A percentile compares a stretch with the other conserved stretches of the same genome.
Evolutionary conservation across 2,888 invertebrate species (phyloP).

Genomic region (Microctonus brassicae): DNA sequence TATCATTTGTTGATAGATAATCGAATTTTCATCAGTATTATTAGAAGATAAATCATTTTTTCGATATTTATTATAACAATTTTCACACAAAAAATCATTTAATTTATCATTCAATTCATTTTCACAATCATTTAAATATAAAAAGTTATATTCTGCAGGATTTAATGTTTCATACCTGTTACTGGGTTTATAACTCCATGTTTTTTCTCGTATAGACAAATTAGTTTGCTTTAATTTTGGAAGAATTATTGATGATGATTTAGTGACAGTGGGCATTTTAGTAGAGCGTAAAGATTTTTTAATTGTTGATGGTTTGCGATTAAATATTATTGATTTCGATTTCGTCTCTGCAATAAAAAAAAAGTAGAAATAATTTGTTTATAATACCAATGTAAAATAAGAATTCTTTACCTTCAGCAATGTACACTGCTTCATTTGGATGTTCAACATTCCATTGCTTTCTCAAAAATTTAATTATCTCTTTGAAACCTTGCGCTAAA

Average conservation of each 20-base stretch:
- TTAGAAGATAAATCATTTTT: slow-evolving; percentile 5
- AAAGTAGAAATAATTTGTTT: not conserved
- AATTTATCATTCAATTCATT: not conserved
- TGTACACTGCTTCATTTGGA: slow-evolving; percentile 55
- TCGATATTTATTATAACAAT: not conserved
- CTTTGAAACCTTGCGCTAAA: slow-evolving; percentile 71
- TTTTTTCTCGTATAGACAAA: slow-evolving; percentile 47
- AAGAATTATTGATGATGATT: slow-evolving; percentile 27
- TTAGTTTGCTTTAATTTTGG: slow-evolving; percentile 31
- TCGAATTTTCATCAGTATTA: slow-evolving; percentile 7
- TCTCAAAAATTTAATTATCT: slow-evolving; percentile 67
- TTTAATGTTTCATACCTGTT: slow-evolving; percentile 56
- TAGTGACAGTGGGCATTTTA: slow-evolving; percentile 30
- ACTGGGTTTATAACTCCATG: slow-evolving; percentile 57
- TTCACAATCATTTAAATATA: not conserved
- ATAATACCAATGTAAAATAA: not conserved
- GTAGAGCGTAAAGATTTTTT: slow-evolving; percentile 32
- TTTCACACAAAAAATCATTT: not conserved
- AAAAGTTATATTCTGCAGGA: not conserved
- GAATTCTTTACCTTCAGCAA: slow-evolving; percentile 32
- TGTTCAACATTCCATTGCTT: slow-evolving; percentile 63
- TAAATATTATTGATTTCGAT: slow-evolving; percentile 54
- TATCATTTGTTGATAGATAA: slow-evolving; percentile 20
- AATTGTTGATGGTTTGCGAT: slow-evolving; percentile 49
- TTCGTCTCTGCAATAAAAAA: slow-evolving; percentile 38